Evolutionary conservation across 2,797 vertebrate genomes (phyloP), one percentile per base, ranked within the genome.

Genomic region (Acestrorhynchus altus): DNA sequence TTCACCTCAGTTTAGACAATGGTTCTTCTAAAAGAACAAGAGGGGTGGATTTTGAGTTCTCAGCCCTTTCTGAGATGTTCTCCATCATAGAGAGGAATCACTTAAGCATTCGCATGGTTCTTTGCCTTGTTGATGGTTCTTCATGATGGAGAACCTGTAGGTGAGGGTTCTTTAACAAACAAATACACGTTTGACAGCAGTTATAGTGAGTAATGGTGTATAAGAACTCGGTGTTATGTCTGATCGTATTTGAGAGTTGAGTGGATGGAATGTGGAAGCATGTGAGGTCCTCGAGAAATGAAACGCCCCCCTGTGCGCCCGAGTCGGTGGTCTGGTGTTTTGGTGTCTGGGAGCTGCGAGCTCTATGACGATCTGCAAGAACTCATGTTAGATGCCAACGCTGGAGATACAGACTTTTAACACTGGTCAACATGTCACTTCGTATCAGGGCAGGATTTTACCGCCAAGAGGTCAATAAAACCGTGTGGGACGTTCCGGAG

Each of bases 401-500:
- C 0, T 16, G 22, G 10, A 46, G 39, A 69, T 4, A 56, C n/a
- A 61, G 31, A 52, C 57, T 68, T 73, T 74, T 76, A 26, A 9
- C 31, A 39, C 26, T 35, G 11, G 40, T 59, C 8, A 82, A 28
- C 0, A 97, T 98, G 96, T 92, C 94, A 81, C 85, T 93, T 42
- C 91, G 95, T 60, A 90, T 90, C 83, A 90, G 92, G 66, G 86
- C 91, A 15, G 96, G 95, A 47, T 98, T 94, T 79, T 96, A 94
- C 90, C 93, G 93, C 73, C 95, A 96, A 90, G 97, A 98, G 67
- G 89, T 98, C 7, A 95, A 95, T 90, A 94, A 95, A 82, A 98
- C 96, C 0, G 88, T 86, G 24, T 98, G 97, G 97, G 96, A 98
- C 84, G 96, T 96, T 63, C 94, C 94, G 85, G 95, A 95, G 72